These are phyloP conservation scores for Sebastes itinus DNA, from an alignment of 2,797 vertebrate species.

Conservation along the genomic window DNA sequence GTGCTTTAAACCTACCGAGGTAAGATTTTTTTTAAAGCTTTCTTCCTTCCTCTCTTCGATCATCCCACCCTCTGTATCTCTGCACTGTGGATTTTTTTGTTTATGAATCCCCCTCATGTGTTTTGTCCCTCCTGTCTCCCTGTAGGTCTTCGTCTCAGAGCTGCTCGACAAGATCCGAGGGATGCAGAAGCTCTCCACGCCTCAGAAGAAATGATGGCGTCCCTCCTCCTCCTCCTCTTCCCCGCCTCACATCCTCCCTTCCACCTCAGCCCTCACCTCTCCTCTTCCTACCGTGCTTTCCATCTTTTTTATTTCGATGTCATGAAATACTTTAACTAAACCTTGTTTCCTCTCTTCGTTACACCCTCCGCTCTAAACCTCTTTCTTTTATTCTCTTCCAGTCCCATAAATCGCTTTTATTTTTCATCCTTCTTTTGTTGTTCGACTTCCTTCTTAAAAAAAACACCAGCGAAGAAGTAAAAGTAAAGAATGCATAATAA, in stretches of 20 bases:
- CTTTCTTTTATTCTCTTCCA: not conserved
- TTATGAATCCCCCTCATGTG: not conserved
- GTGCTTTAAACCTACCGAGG: conserved; percentile 94
- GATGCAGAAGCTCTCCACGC: conserved; percentile 96
- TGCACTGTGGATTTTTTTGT: too few species aligned
- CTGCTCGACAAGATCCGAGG: conserved; percentile 92
- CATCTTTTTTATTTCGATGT: not conserved
- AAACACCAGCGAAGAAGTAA: not conserved
- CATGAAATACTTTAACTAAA: conserved; percentile 5
- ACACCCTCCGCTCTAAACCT: not conserved
- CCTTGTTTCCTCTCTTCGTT: conserved; percentile 1
- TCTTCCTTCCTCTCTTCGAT: not conserved
- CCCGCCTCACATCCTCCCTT: not conserved
- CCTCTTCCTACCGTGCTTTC: conserved; percentile 49
- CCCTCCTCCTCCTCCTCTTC: not conserved
- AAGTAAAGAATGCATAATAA: not conserved
- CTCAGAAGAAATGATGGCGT: conserved; percentile 89
- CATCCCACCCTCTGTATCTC: not conserved
- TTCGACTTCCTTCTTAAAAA: not conserved
- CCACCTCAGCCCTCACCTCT: conserved; percentile 52
- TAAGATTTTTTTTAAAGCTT: conserved; percentile 61
- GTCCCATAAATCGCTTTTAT: not conserved
- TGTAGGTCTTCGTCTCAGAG: conserved; percentile 88
- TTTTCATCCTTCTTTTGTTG: not conserved
- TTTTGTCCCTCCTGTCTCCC: conserved; percentile 19